These are phyloP conservation scores for Datnioides undecimradiatus DNA, from an alignment of 2,113 vertebrate genomes.

Conservation along the genomic window DNA sequence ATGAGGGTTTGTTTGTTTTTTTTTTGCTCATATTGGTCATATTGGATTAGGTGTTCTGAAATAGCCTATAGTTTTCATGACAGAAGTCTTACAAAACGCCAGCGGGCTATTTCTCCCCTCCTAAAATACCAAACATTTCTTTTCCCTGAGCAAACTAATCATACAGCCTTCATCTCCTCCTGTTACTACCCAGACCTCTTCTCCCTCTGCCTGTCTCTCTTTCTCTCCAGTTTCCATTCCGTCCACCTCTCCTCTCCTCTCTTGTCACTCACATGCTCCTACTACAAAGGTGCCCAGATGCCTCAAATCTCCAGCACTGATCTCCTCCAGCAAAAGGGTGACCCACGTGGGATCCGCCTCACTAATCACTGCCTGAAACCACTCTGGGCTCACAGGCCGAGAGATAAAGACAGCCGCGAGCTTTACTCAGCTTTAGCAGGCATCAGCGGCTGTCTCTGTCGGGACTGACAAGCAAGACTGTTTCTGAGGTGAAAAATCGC, in stretches of 20 bases:
- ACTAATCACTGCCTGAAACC: slow-evolving; percentile 82
- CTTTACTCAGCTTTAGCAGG: slow-evolving; percentile 78
- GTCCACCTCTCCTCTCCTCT: slow-evolving; percentile 61
- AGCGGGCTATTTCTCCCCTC: slow-evolving; percentile 19
- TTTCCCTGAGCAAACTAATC: slow-evolving; percentile 49
- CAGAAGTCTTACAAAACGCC: slow-evolving; percentile 9
- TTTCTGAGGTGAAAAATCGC: slow-evolving; percentile 75
- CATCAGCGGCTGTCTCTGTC: slow-evolving; percentile 69
- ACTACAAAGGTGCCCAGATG: slow-evolving; percentile 78
- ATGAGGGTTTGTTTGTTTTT: too few relatives aligned
- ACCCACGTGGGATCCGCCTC: slow-evolving; percentile 75
- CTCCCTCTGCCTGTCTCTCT: slow-evolving; percentile 53
- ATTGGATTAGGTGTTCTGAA: slow-evolving; percentile 24
- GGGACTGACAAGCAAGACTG: slow-evolving; percentile 74
- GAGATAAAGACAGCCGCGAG: slow-evolving; percentile 80
- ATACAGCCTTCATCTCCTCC: slow-evolving; percentile 57
- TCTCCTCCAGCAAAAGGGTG: slow-evolving; percentile 75
- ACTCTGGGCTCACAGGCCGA: slow-evolving; percentile 75
- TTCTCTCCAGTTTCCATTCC: slow-evolving; percentile 47
- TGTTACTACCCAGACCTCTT: slow-evolving; percentile 33
- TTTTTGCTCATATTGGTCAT: slow-evolving; percentile 7
- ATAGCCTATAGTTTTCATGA: slow-evolving; percentile 13
- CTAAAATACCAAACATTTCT: slow-evolving; percentile 25
- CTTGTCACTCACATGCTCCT: slow-evolving; percentile 71
- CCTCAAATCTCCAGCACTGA: slow-evolving; percentile 78